Conservation (phyloP, 2,797 vertebrate genomes). For the Propithecus perrieri region DNA sequence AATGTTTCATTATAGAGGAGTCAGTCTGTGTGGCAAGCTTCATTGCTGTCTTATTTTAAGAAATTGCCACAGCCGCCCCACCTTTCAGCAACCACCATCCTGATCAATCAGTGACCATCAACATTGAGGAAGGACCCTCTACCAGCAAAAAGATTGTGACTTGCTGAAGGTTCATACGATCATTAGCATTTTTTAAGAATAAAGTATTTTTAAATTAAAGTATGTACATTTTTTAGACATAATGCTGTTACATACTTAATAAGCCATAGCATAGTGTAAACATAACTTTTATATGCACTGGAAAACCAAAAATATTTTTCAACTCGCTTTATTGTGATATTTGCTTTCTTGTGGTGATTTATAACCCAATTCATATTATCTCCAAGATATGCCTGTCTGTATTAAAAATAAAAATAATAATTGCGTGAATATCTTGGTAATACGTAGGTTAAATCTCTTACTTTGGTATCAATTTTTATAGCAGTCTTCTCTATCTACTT, state of each 20-base stretch:
- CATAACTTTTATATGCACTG: not conserved
- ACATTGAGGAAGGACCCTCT: not conserved
- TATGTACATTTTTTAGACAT: not conserved
- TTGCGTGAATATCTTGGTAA: not conserved
- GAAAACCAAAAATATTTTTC: too few species aligned
- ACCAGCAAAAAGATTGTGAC: not conserved
- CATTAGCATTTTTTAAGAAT: not conserved
- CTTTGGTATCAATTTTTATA: not conserved
- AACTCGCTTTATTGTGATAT: not conserved
- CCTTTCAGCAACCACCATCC: not conserved
- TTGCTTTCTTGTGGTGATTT: not conserved
- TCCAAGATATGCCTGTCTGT: not conserved
- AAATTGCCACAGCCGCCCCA: not conserved
- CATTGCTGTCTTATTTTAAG: not conserved
- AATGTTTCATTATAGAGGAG: not conserved
- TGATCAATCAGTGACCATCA: not conserved
- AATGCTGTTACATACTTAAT: not conserved
- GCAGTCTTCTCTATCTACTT: not conserved
- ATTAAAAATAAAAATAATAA: not conserved
- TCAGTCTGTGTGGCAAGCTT: not conserved
- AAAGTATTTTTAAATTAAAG: not conserved
- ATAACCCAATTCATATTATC: not conserved
- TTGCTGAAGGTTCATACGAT: not conserved
- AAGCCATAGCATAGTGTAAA: not conserved
- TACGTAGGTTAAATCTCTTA: not conserved